These are phyloP conservation scores for Panurus biarmicus DNA, from an alignment of 2,113 vertebrate genomes.

Conservation along the genomic window DNA sequence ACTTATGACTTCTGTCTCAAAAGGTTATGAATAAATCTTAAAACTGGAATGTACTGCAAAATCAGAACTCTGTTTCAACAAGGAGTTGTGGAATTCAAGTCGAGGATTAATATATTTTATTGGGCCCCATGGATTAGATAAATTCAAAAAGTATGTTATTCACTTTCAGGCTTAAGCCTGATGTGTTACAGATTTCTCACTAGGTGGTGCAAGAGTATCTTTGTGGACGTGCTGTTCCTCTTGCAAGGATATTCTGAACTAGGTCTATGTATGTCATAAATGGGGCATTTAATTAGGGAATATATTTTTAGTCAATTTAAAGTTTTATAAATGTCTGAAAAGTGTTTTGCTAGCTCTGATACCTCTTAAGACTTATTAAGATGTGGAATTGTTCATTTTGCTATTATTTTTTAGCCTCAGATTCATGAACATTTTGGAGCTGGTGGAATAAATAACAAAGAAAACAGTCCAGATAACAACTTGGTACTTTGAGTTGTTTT, in stretches of 20 bases:
- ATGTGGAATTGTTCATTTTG: not conserved
- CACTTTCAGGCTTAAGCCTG: not conserved
- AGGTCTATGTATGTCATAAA: not conserved
- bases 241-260: not conserved
- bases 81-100: not conserved
- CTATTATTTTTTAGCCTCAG: not conserved
- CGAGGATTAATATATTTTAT: rapidly evolving
- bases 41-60: not conserved
- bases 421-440: not conserved
- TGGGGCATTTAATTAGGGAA: not conserved
- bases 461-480: not conserved
- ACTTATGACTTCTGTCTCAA: not conserved
- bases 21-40: not conserved
- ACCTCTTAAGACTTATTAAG: not conserved
- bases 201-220: slow-evolving; percentile 28
- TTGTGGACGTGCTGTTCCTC: not conserved
- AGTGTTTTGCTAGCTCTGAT: not conserved
- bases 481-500: not conserved
- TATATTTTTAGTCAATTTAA: not conserved
- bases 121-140: not conserved
- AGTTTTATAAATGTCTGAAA: not conserved
- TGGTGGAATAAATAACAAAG: not conserved
- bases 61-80: not conserved
- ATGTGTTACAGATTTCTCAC: not conserved
- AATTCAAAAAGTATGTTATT: rapidly evolving